These are phyloP conservation scores for Thunnus thynnus DNA, from an alignment of 2,113 vertebrate species.

Conservation along the genomic window DNA sequence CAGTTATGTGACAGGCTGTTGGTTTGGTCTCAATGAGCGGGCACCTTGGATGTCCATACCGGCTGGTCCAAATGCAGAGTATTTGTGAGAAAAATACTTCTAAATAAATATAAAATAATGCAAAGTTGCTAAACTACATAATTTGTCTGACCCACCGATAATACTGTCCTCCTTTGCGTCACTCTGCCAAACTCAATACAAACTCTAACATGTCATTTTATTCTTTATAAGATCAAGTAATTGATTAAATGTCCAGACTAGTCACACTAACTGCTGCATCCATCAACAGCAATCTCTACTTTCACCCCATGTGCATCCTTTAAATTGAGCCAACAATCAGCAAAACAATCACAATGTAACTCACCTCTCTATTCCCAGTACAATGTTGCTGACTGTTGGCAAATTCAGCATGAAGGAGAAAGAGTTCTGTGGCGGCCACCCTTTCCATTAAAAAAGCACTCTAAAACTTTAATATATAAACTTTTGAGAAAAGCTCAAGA, in stretches of 20 bases:
- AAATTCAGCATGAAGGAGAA: constrained; percentile 23
- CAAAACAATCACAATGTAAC: constrained; percentile 2
- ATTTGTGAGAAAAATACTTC: too few relatives aligned
- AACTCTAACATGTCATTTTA: neutral
- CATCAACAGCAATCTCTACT: constrained; percentile 31
- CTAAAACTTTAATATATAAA: too few relatives aligned
- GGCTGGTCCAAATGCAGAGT: too few relatives aligned
- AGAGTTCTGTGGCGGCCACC: neutral
- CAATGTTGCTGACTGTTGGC: neutral
- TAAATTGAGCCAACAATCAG: constrained; percentile 43
- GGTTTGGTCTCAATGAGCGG: too few relatives aligned
- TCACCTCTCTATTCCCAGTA: constrained; percentile 12
- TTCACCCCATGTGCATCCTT: constrained; percentile 31
- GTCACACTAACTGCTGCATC: constrained; percentile 16
- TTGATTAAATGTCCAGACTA: constrained; percentile 38
- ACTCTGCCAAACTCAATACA: neutral
- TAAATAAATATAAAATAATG: too few relatives aligned
- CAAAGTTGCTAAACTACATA: too few relatives aligned
- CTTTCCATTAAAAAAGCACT: neutral
- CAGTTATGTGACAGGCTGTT: too few relatives aligned
- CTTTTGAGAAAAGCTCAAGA: too few relatives aligned
- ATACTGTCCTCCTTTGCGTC: too few relatives aligned
- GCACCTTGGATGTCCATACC: too few relatives aligned
- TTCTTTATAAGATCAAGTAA: constrained; percentile 10
- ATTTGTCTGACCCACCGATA: too few relatives aligned